These are phyloP conservation scores for Syrrhaptes paradoxus DNA, from an alignment of 2,113 vertebrate genomes.

Conservation along the genomic window DNA sequence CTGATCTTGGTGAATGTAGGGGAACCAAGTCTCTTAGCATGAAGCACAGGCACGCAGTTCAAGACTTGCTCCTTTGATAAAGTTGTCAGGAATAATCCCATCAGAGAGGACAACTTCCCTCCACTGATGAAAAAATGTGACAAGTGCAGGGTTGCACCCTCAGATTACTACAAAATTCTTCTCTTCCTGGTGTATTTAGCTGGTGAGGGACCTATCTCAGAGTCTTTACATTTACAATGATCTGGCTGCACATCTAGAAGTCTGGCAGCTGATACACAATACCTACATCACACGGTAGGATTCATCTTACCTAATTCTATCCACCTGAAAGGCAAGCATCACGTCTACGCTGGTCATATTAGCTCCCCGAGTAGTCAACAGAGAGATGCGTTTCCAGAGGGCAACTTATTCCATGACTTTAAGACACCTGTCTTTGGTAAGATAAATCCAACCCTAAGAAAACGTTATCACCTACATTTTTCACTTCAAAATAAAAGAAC, in stretches of 20 bases:
- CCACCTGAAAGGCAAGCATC: slow-evolving; percentile 51
- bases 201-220: neutral
- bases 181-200: neutral
- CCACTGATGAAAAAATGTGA: neutral
- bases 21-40: neutral
- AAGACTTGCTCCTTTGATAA: neutral
- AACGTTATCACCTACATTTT: neutral
- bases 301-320: slow-evolving; percentile 61
- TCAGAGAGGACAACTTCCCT: neutral
- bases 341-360: neutral
- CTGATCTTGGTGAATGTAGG: neutral
- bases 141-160: neutral
- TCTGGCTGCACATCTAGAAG: neutral
- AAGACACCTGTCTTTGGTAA: neutral
- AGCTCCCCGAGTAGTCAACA: slow-evolving; percentile 14
- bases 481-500: neutral
- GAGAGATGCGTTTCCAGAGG: slow-evolving; percentile 40
- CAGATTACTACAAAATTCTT: neutral
- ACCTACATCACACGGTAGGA: slow-evolving; percentile 6
- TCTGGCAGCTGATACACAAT: neutral
- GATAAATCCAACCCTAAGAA: neutral
- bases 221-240: neutral
- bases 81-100: neutral
- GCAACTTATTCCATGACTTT: slow-evolving; percentile 58
- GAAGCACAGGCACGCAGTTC: neutral